Percentiles rank a stretch among this genome's conserved stretches.
Evolutionary conservation across 2,888 invertebrate species (phyloP).

Genomic region (Stegana nigrithorax): DNA sequence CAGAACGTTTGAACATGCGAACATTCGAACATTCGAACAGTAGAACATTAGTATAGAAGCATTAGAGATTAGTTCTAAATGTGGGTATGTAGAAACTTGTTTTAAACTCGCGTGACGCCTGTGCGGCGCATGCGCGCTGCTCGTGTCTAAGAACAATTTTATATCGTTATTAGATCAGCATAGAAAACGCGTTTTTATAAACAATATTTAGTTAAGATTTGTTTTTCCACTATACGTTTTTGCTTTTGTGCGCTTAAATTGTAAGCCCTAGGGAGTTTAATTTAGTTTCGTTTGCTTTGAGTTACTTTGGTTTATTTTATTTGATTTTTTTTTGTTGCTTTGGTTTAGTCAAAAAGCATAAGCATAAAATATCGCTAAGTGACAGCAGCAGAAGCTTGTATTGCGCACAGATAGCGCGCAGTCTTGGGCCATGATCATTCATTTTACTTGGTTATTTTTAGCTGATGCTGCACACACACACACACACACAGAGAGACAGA

Average conservation of each 20-base stretch:
- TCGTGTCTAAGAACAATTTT: no score
- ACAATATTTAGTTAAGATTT: no score
- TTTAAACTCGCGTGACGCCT: slow-evolving; percentile 33
- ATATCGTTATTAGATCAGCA: no score
- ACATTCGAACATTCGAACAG: no score
- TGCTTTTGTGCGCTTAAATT: no score
- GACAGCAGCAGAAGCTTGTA: slow-evolving; percentile 20
- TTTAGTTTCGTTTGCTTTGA: no score
- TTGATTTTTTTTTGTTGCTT: no score
- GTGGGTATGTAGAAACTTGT: slow-evolving; percentile 50
- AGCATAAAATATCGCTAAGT: not conserved
- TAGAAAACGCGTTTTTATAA: no score
- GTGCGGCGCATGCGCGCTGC: slow-evolving; percentile 7
- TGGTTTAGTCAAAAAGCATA: not conserved
- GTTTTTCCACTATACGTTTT: no score
- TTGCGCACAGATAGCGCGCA: slow-evolving; percentile 32
- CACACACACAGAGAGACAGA: not conserved
- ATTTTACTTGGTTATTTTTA: slow-evolving; percentile 43
- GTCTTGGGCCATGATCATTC: slow-evolving; percentile 56
- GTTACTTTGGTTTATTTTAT: no score
- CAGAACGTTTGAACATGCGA: slow-evolving; percentile 14
- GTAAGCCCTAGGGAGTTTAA: no score
- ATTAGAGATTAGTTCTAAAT: not conserved
- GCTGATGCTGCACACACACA: slow-evolving; percentile 26
- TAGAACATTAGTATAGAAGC: slow-evolving; percentile 25